A percentile compares a stretch with the other conserved stretches of the same genome.
These are phyloP conservation scores for Zosterops borbonicus DNA, from an alignment of 2,113 vertebrate species.

Conservation along the genomic window DNA sequence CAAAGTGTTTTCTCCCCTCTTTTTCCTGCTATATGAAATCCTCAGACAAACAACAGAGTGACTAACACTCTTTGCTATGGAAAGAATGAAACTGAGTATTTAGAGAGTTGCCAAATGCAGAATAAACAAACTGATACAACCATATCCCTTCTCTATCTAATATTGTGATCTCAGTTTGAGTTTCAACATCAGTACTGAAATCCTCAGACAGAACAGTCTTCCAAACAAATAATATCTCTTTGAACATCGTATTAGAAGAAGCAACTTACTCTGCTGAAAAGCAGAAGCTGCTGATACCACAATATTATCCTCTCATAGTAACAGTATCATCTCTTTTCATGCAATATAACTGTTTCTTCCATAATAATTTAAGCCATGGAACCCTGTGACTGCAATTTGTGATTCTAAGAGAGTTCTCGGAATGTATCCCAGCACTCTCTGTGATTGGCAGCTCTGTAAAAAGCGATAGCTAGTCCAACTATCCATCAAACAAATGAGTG, in stretches of 20 bases:
- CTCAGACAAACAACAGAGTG: constrained; percentile 36
- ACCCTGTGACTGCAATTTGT: not conserved
- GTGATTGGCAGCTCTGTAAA: constrained; percentile 54
- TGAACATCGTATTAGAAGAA: not conserved
- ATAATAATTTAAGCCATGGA: not conserved
- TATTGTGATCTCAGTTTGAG: constrained; percentile 25
- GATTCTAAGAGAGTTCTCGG: not conserved
- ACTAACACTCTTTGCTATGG: constrained; percentile 50
- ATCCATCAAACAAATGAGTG: constrained; percentile 45
- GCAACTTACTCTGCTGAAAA: not conserved
- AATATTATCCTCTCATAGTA: not conserved
- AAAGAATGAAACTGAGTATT: constrained; percentile 53
- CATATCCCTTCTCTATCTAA: not conserved
- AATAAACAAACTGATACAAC: constrained; percentile 48
- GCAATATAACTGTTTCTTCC: not conserved
- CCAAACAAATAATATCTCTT: not conserved
- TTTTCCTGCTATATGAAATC: constrained; percentile 5
- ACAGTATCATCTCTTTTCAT: not conserved
- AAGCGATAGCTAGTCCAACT: not conserved
- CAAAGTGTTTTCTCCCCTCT: not conserved
- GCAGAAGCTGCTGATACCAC: not conserved
- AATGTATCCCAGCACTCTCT: not conserved
- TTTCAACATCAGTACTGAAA: constrained; percentile 31
- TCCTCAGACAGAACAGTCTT: not conserved
- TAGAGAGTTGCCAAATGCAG: constrained; percentile 35